Evolutionary conservation across 2,888 invertebrate species (phyloP).

Genomic region (Chromoteleia sp.): DNA sequence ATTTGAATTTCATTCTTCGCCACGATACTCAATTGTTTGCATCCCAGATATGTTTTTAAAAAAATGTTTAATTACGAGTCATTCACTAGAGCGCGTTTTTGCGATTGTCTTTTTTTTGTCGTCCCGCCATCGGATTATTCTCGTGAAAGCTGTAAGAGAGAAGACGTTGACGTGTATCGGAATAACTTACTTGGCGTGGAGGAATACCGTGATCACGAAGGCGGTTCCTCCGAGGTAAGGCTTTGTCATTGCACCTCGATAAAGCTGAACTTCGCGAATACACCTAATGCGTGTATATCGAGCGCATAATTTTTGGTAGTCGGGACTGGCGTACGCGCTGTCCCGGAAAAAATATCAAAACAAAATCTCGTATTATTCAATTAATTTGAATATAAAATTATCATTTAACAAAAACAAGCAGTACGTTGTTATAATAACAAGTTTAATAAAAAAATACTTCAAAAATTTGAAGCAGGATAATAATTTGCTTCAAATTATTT

Average conservation of each 20-base stretch:
- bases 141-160: conserved; percentile 60
- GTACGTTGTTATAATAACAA: not conserved
- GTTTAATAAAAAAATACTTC: too few species aligned
- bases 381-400: not conserved
- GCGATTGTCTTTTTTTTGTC: conserved; percentile 54
- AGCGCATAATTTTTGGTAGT: conserved; percentile 88
- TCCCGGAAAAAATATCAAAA: conserved; percentile 84
- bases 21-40: conserved; percentile 30
- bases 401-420: not conserved
- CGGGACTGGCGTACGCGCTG: conserved; percentile 88
- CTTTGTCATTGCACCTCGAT: conserved; percentile 89
- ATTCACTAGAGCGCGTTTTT: conserved; percentile 56
- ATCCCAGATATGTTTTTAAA: not conserved
- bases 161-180: not conserved
- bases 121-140: conserved; percentile 73
- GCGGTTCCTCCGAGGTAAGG: conserved; percentile 88
- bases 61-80: conserved; percentile 26
- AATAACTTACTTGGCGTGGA: conserved; percentile 91
- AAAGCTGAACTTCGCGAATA: conserved; percentile 87
- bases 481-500: too few species aligned
- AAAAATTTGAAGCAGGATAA: too few species aligned
- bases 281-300: conserved; percentile 87
- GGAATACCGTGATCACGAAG: conserved; percentile 89
- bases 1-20: conserved; percentile 18
- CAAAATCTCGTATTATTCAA: conserved; percentile 3